phyloP scores from a whole-genome alignment of 1,140 invertebrate species.

The Bombus balteatus region DNA sequence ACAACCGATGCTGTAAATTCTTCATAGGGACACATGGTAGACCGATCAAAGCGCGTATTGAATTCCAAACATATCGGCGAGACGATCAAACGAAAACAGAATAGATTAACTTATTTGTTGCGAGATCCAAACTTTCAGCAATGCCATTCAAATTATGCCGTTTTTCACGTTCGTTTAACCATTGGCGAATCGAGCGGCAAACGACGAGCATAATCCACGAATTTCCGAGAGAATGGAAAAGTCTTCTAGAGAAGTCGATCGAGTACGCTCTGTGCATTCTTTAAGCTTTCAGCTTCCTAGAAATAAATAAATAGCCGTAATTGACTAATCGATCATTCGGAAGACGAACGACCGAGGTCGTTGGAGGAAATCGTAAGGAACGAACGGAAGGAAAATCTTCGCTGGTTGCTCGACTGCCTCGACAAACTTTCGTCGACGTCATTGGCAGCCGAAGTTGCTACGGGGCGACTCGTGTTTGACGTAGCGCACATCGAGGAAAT shows the following conservation, averaged over 20 bases:
- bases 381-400: not conserved
- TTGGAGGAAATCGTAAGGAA: not conserved
- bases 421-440: not conserved
- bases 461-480: not conserved
- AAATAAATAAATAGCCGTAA: not conserved
- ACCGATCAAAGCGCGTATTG: constrained; percentile 37
- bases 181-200: not conserved
- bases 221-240: not conserved
- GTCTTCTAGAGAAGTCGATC: not conserved
- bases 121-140: not conserved
- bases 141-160: not conserved
- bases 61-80: constrained; percentile 18
- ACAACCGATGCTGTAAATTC: constrained; percentile 16
- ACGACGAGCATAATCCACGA: not conserved
- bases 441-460: not conserved
- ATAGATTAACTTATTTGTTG: constrained; percentile 4
- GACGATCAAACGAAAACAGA: not conserved
- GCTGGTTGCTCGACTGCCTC: not conserved
- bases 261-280: not conserved
- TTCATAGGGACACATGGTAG: constrained; percentile 23
- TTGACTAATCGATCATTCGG: not conserved
- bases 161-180: not conserved
- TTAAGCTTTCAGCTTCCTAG: not conserved
- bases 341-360: not conserved
- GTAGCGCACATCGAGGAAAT: not conserved